Base-by-base conservation (phyloP, 2,113 vertebrate genomes). In the Sturnira hondurensis region DNA sequence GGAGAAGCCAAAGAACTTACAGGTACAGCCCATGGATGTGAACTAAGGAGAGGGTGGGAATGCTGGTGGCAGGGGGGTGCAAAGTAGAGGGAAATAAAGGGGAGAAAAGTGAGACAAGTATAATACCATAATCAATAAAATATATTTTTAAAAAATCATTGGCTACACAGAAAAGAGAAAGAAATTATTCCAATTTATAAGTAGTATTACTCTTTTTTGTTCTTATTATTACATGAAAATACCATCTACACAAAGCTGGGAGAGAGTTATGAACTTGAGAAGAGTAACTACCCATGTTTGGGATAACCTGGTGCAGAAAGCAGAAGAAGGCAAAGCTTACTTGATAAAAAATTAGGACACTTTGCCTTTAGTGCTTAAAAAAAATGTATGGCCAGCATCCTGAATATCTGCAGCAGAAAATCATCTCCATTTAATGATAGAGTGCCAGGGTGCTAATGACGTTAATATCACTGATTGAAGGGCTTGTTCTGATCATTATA, bases 381-480 rank as follows among this genome's bases (percentile, higher is more conserved):
- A 93, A 94, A 94, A 93, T 31, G 11, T 89, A 41, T 74, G 86
- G 84, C 68, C 86, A 70, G 78, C 22, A 74, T 88, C 43, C 67
- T 93, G 67, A 93, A 88, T 91, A 86, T 56, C 80, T 84, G 81
- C 31, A 5, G 12, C 36, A 86, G 67, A 91, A 90, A 94, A 91
- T 91, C 3, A 3, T 93, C 47, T 88, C 78, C 43, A 7, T 91
- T 93, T 86, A 93, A 91, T 94, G 89, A 86, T 43, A 85, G 65
- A 93, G 67, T 81, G 58, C 43, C 41, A 47, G 86, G 19, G 83
- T 95, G 93, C 78, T 82, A 83, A 89, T 36, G 61, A 28, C 7
- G 0, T 93, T 96, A 86, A 63, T 81, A 77, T 86, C 86, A 83
- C 74, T 93, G 83, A 94, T 80, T 93, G 73, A 97, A 97, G 93